phyloP scores from a whole-genome alignment of 37 sponge, comb jelly and placozoan genomes.

The Hormiphora californensis region DNA sequence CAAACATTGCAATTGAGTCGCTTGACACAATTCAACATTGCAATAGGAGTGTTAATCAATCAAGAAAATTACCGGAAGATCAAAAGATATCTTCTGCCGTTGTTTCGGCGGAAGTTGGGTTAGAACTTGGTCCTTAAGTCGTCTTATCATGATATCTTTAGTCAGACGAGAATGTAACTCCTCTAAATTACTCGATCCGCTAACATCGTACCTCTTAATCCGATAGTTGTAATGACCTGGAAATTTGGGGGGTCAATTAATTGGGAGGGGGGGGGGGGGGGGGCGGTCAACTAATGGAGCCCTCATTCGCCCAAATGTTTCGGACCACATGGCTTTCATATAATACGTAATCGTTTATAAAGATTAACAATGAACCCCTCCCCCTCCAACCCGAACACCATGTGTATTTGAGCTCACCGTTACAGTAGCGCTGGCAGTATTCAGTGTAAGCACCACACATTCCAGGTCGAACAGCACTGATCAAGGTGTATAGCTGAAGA shows the following conservation, averaged over 20 bases:
- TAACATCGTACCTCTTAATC: neutral
- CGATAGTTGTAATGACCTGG: conserved; percentile 29
- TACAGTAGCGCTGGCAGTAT: conserved; percentile 13
- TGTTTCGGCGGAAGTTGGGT: conserved; percentile 31
- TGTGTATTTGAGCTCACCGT: neutral
- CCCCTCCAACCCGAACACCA: no score
- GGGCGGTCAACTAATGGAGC: no score
- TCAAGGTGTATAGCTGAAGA: conserved; percentile 21
- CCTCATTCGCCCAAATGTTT: neutral
- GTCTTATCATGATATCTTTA: neutral
- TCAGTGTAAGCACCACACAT: neutral
- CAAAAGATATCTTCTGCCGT: conserved; percentile 43
- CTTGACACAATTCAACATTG: no score
- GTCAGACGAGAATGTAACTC: conserved; percentile 17
- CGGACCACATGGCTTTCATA: neutral
- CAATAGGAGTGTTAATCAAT: no score
- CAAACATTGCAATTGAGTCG: no score
- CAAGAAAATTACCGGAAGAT: neutral
- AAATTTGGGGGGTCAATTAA: neutral
- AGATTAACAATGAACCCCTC: neutral
- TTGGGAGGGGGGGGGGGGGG: neutral
- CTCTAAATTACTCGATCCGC: conserved; percentile 3
- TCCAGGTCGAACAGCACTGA: neutral
- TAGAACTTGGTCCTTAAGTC: conserved; percentile 30
- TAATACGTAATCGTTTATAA: neutral